These are phyloP conservation scores for Drosophila leontia DNA, from an alignment of 1,140 invertebrate genomes.

Conservation along the genomic window DNA sequence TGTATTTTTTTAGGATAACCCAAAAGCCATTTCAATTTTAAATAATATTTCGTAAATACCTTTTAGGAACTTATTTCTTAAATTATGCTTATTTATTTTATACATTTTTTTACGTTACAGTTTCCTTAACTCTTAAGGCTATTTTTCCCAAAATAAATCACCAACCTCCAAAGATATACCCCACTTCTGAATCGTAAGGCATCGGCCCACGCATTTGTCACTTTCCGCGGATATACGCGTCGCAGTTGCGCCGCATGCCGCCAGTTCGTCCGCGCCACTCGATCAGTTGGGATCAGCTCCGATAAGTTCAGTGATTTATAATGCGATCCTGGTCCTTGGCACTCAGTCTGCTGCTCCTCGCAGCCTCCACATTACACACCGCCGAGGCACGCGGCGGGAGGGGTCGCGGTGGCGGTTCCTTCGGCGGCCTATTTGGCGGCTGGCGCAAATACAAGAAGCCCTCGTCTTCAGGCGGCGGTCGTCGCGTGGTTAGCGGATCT, in stretches of 20 bases:
- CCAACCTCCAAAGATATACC: background rate
- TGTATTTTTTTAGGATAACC: background rate
- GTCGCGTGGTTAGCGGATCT: conserved; percentile 72
- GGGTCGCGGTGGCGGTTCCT: conserved; percentile 75
- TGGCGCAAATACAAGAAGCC: conserved; percentile 82
- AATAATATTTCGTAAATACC: background rate
- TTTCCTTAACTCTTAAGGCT: rapidly evolving
- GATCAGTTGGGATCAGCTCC: conserved; percentile 24
- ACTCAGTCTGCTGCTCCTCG: conserved; percentile 47
- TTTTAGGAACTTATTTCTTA: background rate
- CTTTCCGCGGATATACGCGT: conserved; percentile 62
- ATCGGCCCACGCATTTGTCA: conserved; percentile 53
- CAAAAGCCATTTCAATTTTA: no score
- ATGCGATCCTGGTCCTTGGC: conserved; percentile 56
- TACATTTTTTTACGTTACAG: background rate
- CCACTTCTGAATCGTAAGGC: conserved; percentile 16
- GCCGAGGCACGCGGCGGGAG: conserved; percentile 69
- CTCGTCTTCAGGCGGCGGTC: conserved; percentile 54
- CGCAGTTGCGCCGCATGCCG: conserved; percentile 26
- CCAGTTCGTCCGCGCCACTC: conserved; percentile 60
- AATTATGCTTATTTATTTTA: background rate
- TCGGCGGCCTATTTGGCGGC: conserved; percentile 74
- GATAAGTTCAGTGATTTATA: conserved; percentile 29
- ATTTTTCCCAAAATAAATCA: background rate
- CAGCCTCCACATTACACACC: conserved; percentile 28